Base-by-base conservation (phyloP, 2,797 vertebrate genomes). In the Sebastes miniatus region DNA sequence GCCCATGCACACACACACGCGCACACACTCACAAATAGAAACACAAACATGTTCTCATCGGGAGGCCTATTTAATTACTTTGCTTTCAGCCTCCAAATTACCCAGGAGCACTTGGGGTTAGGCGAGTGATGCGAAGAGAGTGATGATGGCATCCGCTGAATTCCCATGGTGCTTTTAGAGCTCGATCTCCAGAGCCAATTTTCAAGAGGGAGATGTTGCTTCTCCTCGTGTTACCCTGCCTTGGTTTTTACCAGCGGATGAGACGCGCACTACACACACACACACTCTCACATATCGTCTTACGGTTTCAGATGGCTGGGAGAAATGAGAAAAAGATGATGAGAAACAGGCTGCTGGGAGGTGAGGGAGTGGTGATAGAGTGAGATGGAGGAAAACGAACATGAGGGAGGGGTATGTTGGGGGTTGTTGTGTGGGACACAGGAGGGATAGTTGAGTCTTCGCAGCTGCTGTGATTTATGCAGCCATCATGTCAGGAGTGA, bases 41-140 rank as follows among this genome's bases (percentile, higher is more conserved):
- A 83, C 85, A 91, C 75, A 87, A 88, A 87, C 78, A 84, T 79
- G 81, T 88, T 87, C 87, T 91, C 89, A 89, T 93, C 71, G 61
- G 91, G 89, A 92, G 84, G 87, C 88, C 93, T 91, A 92, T 93
- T 94, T 95, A 95, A 96, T 95, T 94, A 95, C 94, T 88, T 85
- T 89, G 89, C 91, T 94, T 93, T 94, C 90, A 93, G 87, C 85
- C 83, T 91, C 92, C 85, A 90, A 93, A 92, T 88, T 91, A 92
- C 88, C 84, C 91, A 89, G 77, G 72, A 92, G 86, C 91, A 92
- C 89, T 92, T 90, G 88, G 84, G 84, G 85, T 89, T 86, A 84
- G 87, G 77, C 61, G 66, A 91, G 76, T 63, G 82, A 87, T 89
- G 80, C 76, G 76, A 74, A 73, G 79, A 91, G 85, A 92, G 88